Conservation (phyloP, 1,140 invertebrate species). For the Carposina sasakii region DNA sequence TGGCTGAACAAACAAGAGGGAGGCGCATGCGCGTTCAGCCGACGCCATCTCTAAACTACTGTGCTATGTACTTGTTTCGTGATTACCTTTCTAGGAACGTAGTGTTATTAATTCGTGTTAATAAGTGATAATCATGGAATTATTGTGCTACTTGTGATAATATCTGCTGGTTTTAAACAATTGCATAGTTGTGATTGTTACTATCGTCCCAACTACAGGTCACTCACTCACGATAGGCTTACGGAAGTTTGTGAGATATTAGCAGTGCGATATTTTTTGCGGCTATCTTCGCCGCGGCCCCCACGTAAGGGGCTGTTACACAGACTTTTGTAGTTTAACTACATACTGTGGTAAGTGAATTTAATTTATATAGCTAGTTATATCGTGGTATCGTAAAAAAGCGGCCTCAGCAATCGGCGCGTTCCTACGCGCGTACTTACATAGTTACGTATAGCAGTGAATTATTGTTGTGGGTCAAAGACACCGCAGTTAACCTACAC, state of each 20-base stretch:
- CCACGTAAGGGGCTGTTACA: conserved; percentile 41
- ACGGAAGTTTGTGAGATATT: conserved; percentile 64
- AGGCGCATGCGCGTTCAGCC: conserved; percentile 72
- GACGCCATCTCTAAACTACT: conserved; percentile 71
- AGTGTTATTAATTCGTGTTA: conserved; percentile 48
- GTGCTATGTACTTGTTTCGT: conserved; percentile 63
- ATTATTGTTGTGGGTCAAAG: conserved; percentile 72
- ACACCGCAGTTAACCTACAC: conserved; percentile 53
- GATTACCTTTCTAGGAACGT: conserved; percentile 47
- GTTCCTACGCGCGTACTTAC: conserved; percentile 61
- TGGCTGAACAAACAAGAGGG: conserved; percentile 52
- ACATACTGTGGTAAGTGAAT: no score
- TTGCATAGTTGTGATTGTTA: no score
- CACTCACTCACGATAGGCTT: conserved; percentile 49
- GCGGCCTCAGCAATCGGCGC: conserved; percentile 43
- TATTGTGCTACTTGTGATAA: conserved; percentile 36
- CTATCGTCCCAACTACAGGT: no score
- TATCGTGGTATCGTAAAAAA: conserved; percentile 36
- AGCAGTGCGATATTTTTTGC: conserved; percentile 70
- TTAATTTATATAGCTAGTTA: no score
- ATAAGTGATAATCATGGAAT: conserved; percentile 58
- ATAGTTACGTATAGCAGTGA: conserved; percentile 59
- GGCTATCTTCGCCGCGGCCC: conserved; percentile 48
- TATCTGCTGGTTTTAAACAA: conserved; percentile 32
- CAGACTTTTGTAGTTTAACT: conserved; percentile 43